Percentiles rank a stretch among this genome's conserved stretches.
Evolutionary conservation across 2,888 invertebrate species (phyloP).

Genomic region (Bugula neritina): DNA sequence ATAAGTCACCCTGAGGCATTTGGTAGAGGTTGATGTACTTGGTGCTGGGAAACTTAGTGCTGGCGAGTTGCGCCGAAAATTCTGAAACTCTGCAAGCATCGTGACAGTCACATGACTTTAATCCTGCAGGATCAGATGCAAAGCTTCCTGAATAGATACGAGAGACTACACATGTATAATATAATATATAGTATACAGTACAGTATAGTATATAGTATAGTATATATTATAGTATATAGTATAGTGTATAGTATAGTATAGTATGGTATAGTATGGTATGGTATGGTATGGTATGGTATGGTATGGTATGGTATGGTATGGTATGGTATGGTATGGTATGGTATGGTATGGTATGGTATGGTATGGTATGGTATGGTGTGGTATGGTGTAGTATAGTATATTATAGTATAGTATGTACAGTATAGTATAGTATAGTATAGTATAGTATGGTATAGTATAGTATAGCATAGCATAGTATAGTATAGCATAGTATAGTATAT

Average conservation of each 20-base stretch:
- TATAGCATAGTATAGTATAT: too few relatives aligned
- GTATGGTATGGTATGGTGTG: not conserved
- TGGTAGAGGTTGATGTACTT: too few relatives aligned
- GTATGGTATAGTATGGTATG: not conserved
- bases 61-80: too few relatives aligned
- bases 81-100: too few relatives aligned
- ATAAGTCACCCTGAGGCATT: too few relatives aligned
- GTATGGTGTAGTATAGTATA: not conserved
- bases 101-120: too few relatives aligned
- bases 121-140: too few relatives aligned
- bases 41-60: too few relatives aligned
- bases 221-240: not conserved
- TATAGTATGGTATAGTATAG: too few relatives aligned
- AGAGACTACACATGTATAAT: too few relatives aligned
- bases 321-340: not conserved
- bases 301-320: not conserved
- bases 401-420: not conserved
- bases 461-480: too few relatives aligned
- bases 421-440: not conserved
- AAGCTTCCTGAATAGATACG: too few relatives aligned
- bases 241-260: not conserved
- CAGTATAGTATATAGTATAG: not conserved
- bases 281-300: not conserved
- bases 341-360: not conserved
- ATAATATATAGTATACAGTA: not conserved